A percentile compares a stretch with the other conserved stretches of the same genome.
phyloP scores from a whole-genome alignment of 2,113 vertebrate species.

The Actenoides hombroni region DNA sequence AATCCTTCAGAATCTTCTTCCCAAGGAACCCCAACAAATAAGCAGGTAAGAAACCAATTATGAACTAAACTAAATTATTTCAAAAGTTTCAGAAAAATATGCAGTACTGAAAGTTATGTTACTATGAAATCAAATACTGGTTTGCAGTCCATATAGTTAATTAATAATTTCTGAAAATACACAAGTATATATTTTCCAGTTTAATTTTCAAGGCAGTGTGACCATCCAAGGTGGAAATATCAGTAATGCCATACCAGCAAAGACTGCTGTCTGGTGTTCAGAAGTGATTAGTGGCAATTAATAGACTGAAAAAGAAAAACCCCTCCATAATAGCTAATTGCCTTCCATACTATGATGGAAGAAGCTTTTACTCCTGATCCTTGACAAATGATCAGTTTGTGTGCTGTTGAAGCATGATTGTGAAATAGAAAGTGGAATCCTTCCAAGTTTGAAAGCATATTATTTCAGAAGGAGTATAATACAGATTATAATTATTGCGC shows the following conservation, averaged over 20 bases:
- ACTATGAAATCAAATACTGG: not conserved
- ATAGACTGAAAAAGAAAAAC: not conserved
- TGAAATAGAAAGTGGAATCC: not conserved
- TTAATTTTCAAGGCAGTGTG: not conserved
- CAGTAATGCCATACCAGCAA: not conserved
- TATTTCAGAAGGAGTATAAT: not conserved
- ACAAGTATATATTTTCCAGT: not conserved
- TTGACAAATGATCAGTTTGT: not conserved
- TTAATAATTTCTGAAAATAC: not conserved
- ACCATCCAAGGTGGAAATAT: not conserved
- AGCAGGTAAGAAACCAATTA: conserved; percentile 68
- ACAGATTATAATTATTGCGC: not conserved
- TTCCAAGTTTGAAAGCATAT: not conserved
- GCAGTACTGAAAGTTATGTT: not conserved
- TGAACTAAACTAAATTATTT: not conserved
- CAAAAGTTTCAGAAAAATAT: not conserved
- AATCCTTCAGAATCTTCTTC: conserved; percentile 55
- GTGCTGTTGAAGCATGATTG: not conserved
- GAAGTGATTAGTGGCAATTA: not conserved
- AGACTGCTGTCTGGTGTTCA: not conserved
- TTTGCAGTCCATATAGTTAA: not conserved
- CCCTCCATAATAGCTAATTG: not conserved
- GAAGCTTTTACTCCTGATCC: not conserved
- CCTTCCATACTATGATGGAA: not conserved
- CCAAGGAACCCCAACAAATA: conserved; percentile 54